Evolutionary conservation across 2,797 vertebrate genomes (phyloP).

Genomic region (Pelochelys cantorii): DNA sequence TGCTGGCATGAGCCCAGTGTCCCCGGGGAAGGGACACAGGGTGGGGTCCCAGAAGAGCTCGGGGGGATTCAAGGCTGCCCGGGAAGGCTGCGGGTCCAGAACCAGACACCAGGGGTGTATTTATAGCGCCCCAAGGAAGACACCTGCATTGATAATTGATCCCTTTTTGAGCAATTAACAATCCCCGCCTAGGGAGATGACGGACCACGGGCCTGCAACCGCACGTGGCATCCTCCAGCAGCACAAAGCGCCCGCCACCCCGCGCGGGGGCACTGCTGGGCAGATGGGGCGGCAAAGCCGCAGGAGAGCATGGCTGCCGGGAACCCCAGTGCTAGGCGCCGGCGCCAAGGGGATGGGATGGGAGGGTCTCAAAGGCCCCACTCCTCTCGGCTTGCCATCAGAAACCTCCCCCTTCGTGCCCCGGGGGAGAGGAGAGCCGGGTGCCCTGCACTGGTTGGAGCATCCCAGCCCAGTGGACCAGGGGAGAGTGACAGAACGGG

Average conservation of each 20-base stretch:
- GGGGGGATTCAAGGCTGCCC: neutral
- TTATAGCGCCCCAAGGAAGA: slow-evolving; percentile 43
- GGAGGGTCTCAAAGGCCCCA: fast-evolving
- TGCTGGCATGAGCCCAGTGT: too few relatives aligned
- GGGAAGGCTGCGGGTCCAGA: neutral
- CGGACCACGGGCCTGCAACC: fast-evolving
- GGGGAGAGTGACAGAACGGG: fast-evolving
- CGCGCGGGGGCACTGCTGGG: fast-evolving
- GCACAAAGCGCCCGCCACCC: fast-evolving
- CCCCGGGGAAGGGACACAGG: neutral
- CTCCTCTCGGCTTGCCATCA: fast-evolving
- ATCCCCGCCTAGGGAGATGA: neutral
- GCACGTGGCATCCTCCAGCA: neutral
- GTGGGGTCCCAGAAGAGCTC: neutral
- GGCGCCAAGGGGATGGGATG: neutral
- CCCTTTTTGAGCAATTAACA: neutral
- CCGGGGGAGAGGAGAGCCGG: fast-evolving
- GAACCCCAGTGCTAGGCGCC: too few relatives aligned
- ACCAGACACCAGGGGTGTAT: neutral
- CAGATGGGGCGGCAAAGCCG: neutral
- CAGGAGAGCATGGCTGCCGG: neutral
- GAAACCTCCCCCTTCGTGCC: neutral
- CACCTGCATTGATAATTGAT: slow-evolving; percentile 57
- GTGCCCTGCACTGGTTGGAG: neutral
- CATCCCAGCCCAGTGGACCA: neutral